Evolutionary conservation across 2,113 vertebrate species (phyloP).

Genomic region (Corapipo altera): DNA sequence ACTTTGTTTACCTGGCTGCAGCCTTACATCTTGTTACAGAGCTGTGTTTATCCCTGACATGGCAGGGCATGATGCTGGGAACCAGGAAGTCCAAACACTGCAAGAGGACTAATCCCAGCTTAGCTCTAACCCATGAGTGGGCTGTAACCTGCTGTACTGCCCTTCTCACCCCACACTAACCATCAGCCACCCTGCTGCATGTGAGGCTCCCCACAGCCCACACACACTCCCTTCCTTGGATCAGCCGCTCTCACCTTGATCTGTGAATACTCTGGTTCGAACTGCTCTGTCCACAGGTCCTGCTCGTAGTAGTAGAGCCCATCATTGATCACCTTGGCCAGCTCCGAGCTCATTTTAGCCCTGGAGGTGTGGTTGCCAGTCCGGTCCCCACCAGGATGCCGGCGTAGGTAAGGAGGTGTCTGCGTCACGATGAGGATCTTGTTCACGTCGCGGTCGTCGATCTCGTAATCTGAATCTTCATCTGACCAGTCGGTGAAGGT

Average conservation of each 20-base stretch:
- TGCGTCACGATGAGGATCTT: slow-evolving; percentile 99
- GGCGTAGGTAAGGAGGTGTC: slow-evolving; percentile 94
- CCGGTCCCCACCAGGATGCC: slow-evolving; percentile 94
- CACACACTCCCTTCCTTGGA: accelerated
- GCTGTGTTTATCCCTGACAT: background rate
- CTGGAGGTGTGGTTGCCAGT: slow-evolving; percentile 93
- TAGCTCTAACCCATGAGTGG: background rate
- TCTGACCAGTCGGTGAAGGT: slow-evolving; percentile 98
- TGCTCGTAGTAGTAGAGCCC: slow-evolving; percentile 97
- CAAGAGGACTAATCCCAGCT: background rate
- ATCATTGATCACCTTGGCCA: slow-evolving; percentile 95
- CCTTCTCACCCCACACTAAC: background rate
- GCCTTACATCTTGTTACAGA: accelerated
- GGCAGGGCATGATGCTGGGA: background rate
- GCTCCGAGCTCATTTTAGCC: slow-evolving; percentile 90
- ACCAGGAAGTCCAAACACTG: background rate
- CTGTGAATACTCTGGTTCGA: slow-evolving; percentile 94
- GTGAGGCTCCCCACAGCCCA: accelerated
- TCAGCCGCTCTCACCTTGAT: slow-evolving; percentile 87
- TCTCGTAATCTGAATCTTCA: slow-evolving; percentile 93
- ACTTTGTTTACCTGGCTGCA: background rate
- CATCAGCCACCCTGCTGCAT: background rate
- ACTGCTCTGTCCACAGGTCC: slow-evolving; percentile 95
- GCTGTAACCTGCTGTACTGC: background rate
- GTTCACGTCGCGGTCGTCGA: slow-evolving; percentile 94